phyloP scores from a whole-genome alignment of 1,140 invertebrate genomes.

The Dendroctonus ponderosae region DNA sequence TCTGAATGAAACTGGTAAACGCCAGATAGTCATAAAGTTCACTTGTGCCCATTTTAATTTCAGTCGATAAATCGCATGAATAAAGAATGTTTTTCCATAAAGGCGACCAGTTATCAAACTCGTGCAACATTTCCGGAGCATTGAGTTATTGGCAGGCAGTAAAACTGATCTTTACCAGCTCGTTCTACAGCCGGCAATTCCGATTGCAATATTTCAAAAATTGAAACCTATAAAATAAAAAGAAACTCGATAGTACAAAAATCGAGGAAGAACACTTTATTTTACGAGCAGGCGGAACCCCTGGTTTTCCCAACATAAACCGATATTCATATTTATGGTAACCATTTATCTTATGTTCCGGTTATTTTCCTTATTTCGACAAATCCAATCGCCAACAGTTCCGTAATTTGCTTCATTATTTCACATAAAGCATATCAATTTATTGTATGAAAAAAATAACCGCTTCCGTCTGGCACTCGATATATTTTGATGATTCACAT shows the following conservation, averaged over 20 bases:
- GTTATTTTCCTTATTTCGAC: conserved; percentile 20
- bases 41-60: too few relatives aligned
- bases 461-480: too few relatives aligned
- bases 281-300: too few relatives aligned
- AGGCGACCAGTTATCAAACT: background rate
- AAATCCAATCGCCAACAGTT: conserved; percentile 16
- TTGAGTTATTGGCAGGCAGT: conserved; percentile 1
- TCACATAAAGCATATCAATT: too few relatives aligned
- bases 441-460: too few relatives aligned
- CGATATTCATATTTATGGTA: conserved; percentile 11
- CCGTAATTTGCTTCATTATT: conserved; percentile 11
- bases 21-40: too few relatives aligned
- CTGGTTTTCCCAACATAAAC: too few relatives aligned
- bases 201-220: conserved; percentile 2
- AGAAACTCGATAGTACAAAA: background rate
- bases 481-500: too few relatives aligned
- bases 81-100: background rate
- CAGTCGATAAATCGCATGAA: background rate
- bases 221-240: background rate
- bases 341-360: conserved; percentile 12
- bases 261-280: too few relatives aligned
- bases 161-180: conserved; percentile 2
- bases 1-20: too few relatives aligned
- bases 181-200: conserved; percentile 1
- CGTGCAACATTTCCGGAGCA: conserved; percentile 1